Evolutionary conservation across 2,113 vertebrate genomes (phyloP).

Genomic region (Carollia perspicillata): DNA sequence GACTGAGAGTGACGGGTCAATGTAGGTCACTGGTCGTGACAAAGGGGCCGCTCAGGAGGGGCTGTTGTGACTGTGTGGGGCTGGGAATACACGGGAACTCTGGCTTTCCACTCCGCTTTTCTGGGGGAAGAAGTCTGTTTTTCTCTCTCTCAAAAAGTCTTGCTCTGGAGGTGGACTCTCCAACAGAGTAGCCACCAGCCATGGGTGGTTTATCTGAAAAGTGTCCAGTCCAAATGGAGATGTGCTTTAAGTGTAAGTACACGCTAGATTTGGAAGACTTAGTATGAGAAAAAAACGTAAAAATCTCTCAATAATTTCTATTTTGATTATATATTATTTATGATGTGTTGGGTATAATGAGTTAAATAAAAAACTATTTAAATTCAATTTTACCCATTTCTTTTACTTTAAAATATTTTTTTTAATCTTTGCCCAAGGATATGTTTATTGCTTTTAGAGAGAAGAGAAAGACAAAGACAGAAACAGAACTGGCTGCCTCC

Average conservation of each 20-base stretch:
- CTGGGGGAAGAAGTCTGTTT: neutral
- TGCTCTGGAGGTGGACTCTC: neutral
- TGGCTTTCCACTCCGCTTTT: neutral
- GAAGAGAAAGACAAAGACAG: no score
- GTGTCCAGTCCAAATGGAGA: neutral
- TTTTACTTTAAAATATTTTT: neutral
- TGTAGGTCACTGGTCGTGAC: neutral
- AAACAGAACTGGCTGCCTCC: no score
- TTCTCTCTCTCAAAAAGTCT: neutral
- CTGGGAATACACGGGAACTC: neutral
- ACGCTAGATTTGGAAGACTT: neutral
- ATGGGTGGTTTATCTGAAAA: neutral
- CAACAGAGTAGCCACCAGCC: neutral
- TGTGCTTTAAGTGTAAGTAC: neutral
- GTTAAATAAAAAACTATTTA: neutral
- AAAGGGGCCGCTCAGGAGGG: neutral
- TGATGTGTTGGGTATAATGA: neutral
- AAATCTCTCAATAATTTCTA: neutral
- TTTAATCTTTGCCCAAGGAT: no score
- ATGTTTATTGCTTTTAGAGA: no score
- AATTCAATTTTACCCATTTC: neutral
- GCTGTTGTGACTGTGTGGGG: neutral
- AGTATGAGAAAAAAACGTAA: neutral
- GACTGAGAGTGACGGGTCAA: neutral
- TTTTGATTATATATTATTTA: neutral